These are phyloP conservation scores for Eulemur albifrons DNA, from an alignment of 2,797 vertebrate genomes.

Conservation along the genomic window DNA sequence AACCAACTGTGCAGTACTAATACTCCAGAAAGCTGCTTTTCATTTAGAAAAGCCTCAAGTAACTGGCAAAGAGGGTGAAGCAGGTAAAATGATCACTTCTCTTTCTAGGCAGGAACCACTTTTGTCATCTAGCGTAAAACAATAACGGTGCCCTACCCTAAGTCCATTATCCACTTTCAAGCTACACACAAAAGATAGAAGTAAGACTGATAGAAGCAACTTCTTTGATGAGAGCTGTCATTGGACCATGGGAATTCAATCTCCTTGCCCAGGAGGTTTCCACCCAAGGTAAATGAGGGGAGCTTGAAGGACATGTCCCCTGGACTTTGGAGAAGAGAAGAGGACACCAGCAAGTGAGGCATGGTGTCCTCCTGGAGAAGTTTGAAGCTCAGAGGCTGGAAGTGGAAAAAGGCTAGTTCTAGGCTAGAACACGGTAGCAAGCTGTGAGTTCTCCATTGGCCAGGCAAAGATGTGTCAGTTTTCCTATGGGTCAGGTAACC, in stretches of 20 bases:
- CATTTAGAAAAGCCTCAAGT: not conserved
- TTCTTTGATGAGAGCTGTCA: not conserved
- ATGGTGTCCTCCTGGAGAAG: not conserved
- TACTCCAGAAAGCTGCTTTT: not conserved
- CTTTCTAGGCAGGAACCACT: not conserved
- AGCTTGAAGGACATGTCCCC: not conserved
- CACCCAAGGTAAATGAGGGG: not conserved
- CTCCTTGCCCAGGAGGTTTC: not conserved
- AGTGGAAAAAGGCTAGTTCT: not conserved
- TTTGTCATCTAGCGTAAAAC: not conserved
- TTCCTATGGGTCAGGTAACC: not conserved
- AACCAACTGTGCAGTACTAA: not conserved
- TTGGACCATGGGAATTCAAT: not conserved
- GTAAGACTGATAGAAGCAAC: not conserved
- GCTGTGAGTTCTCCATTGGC: not conserved
- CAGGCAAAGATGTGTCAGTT: not conserved
- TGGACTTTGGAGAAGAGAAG: not conserved
- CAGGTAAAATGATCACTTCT: not conserved
- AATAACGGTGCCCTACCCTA: not conserved
- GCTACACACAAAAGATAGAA: not conserved
- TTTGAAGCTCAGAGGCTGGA: not conserved
- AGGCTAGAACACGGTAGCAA: not conserved
- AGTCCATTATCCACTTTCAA: not conserved
- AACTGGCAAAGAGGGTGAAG: not conserved
- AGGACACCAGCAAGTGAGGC: not conserved